Evolutionary conservation across 1,140 invertebrate genomes (phyloP), one percentile per base, ranked within the genome.

Genomic region (Bombyx mandarina): DNA sequence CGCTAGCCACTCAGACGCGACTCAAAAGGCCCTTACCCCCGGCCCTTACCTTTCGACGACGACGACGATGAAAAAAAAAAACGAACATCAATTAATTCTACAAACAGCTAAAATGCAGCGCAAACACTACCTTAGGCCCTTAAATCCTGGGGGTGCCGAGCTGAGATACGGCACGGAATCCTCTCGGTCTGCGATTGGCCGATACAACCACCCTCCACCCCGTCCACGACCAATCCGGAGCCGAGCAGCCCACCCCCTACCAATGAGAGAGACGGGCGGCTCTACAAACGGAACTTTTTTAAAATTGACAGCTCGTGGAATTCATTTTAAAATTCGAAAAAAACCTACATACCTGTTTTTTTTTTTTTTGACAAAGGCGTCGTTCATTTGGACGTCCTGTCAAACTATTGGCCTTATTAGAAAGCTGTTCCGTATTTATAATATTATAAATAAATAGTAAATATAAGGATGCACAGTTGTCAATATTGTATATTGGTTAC

Each of bases 71-170:
- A 43, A 60, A 61, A 63, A 69, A 52, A 52, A 76, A 77, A 75
- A 74, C 67, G 70, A 69, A 72, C 75, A 76, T 80, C 77, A 78
- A 80, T 80, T 80, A 80, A 79, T 66, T 73, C 66, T 73, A 76
- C 77, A 79, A 79, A 79, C 77, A 79, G 73, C 45, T 57, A 75
- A 71, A 79, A 76, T 71, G 75, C 75, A 76, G 61, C 67, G 71
- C 70, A 80, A 80, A 80, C 77, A 77, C 52, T 64, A 66, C 68
- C 72, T 63, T 66, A 69, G 64, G 61, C 65, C 73, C 73, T 73
- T 51, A 8, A 51, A 51, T 35, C 10, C 50, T 35, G 50, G 50
- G 50, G 50, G 8, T 22, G 8, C 7, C 68, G 65, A 57, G 56
- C 44, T 52, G 58, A 77, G 75, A 80, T 78, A 78, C 64, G 66